Evolutionary conservation across 1,140 invertebrate species (phyloP).

Genomic region (Zaprionus davidi): DNA sequence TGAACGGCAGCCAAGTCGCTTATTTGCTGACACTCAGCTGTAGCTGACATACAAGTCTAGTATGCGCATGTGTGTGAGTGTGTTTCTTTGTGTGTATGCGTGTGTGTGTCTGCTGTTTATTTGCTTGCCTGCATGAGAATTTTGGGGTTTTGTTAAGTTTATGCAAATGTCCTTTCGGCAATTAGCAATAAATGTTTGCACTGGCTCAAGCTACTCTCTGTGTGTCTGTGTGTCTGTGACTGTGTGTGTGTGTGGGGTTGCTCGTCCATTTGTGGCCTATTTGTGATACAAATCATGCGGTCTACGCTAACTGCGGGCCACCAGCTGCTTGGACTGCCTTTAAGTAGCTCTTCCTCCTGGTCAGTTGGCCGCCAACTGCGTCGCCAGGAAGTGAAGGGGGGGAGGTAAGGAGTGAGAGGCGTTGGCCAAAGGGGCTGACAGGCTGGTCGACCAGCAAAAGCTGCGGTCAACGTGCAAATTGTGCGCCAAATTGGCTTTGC

Average conservation of each 20-base stretch:
- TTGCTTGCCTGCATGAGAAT: slow-evolving; percentile 65
- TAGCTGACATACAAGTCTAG: background rate
- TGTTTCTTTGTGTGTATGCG: background rate
- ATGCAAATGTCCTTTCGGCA: slow-evolving; percentile 80
- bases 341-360: slow-evolving; percentile 30
- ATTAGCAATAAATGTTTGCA: slow-evolving; percentile 82
- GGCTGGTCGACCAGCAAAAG: slow-evolving; percentile 32
- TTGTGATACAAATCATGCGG: slow-evolving; percentile 81
- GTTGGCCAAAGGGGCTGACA: background rate
- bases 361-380: slow-evolving; percentile 49
- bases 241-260: slow-evolving; percentile 28
- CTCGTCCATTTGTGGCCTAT: slow-evolving; percentile 70
- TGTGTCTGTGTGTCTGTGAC: slow-evolving; percentile 8
- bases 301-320: slow-evolving; percentile 75
- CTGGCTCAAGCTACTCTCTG: slow-evolving; percentile 23
- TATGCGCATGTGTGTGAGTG: slow-evolving; percentile 1
- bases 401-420: background rate
- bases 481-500: slow-evolving; percentile 62
- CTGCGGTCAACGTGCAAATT: slow-evolving; percentile 75
- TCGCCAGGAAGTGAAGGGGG: slow-evolving; percentile 3
- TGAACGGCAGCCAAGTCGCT: slow-evolving; percentile 43
- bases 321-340: slow-evolving; percentile 55
- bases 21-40: slow-evolving; percentile 20
- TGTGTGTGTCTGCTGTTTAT: slow-evolving; percentile 58
- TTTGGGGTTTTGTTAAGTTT: slow-evolving; percentile 81